Percentiles rank a stretch among this genome's conserved stretches.
These are phyloP conservation scores for Aythya baeri DNA, from an alignment of 2,113 vertebrate species.

Conservation along the genomic window DNA sequence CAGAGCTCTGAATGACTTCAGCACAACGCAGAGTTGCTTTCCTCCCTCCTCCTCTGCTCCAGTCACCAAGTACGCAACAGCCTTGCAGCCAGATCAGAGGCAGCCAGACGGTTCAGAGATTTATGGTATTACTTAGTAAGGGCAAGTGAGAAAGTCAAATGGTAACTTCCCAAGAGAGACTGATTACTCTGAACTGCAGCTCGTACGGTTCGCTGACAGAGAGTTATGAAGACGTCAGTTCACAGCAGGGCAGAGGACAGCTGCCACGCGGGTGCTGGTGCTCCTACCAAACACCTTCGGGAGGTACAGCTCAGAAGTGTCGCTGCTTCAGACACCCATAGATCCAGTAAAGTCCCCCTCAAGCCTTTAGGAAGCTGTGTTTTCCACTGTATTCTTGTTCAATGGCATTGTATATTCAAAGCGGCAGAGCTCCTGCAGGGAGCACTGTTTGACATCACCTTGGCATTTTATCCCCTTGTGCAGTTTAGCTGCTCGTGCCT, in stretches of 20 bases:
- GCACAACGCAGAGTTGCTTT: neutral
- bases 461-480: neutral
- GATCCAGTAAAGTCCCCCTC: no score
- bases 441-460: neutral
- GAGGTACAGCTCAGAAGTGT: neutral
- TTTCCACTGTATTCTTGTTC: neutral
- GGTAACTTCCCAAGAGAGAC: slow-evolving; percentile 40
- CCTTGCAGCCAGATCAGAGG: slow-evolving; percentile 31
- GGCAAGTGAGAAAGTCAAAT: slow-evolving; percentile 46
- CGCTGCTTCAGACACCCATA: neutral
- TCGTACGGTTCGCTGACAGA: slow-evolving; percentile 26
- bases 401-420: neutral
- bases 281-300: neutral
- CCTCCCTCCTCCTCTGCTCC: neutral
- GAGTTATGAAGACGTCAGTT: slow-evolving; percentile 43
- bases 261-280: neutral
- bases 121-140: slow-evolving; percentile 47
- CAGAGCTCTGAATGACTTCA: neutral
- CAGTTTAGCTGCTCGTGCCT: neutral
- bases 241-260: neutral
- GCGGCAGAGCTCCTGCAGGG: neutral
- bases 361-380: neutral
- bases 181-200: slow-evolving; percentile 47
- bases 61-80: neutral
- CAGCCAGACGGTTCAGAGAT: slow-evolving; percentile 42